phyloP scores from a whole-genome alignment of 2,797 vertebrate species.

The Takifugu ocellatus region DNA sequence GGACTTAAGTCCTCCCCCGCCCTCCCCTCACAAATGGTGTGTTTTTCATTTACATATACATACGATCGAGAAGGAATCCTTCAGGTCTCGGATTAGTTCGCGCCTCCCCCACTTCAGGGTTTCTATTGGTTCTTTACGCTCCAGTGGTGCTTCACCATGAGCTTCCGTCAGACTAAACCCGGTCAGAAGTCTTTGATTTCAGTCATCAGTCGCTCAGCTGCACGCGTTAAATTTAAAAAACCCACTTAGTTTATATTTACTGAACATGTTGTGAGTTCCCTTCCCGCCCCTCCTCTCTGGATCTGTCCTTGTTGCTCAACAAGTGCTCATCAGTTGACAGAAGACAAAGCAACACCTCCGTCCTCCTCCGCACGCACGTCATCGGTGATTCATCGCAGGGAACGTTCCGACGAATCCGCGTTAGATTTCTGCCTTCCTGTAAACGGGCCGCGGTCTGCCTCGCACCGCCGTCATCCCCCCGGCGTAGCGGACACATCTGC shows the following conservation, averaged over 20 bases:
- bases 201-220: slow-evolving; percentile 22
- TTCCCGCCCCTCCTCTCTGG: slow-evolving; percentile 1
- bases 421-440: slow-evolving; percentile 52
- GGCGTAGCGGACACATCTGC: slow-evolving; percentile 57
- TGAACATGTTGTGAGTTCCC: too few species aligned
- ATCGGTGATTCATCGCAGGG: slow-evolving; percentile 44
- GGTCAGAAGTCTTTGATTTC: slow-evolving; percentile 15
- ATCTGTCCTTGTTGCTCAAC: slow-evolving; percentile 37
- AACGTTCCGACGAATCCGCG: slow-evolving; percentile 59
- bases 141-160: slow-evolving; percentile 59
- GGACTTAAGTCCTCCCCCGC: slow-evolving; percentile 56
- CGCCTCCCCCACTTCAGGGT: slow-evolving; percentile 34
- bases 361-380: slow-evolving; percentile 40
- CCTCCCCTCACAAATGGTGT: slow-evolving; percentile 50
- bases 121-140: slow-evolving; percentile 62
- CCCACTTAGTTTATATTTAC: neutral
- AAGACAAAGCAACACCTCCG: slow-evolving; percentile 18
- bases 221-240: neutral
- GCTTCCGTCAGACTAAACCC: slow-evolving; percentile 38
- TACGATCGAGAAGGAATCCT: slow-evolving; percentile 60
- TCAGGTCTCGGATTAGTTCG: slow-evolving; percentile 70
- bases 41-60: slow-evolving; percentile 76
- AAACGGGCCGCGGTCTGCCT: slow-evolving; percentile 45
- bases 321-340: slow-evolving; percentile 37
- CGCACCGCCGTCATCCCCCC: slow-evolving; percentile 29